Conservation (phyloP, 2,888 invertebrate species). For the Lamproptera curius region DNA sequence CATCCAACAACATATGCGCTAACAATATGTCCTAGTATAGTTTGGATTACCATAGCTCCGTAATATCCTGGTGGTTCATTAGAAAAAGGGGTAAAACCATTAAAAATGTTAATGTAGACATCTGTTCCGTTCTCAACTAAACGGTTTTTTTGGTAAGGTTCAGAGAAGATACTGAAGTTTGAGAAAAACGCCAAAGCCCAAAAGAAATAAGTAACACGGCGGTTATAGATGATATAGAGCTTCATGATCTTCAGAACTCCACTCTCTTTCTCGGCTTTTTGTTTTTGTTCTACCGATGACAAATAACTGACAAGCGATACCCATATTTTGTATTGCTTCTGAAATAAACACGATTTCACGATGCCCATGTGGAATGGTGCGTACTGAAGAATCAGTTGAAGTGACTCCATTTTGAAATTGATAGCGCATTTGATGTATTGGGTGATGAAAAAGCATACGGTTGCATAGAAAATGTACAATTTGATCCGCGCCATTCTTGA, state of each 20-base stretch:
- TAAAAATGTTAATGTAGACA: slow-evolving; percentile 45
- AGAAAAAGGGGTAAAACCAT: slow-evolving; percentile 47
- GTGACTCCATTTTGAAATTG: slow-evolving; percentile 33
- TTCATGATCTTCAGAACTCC: slow-evolving; percentile 31
- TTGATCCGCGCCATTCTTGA: slow-evolving; percentile 34
- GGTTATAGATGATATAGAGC: slow-evolving; percentile 40
- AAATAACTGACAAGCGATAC: slow-evolving; percentile 41
- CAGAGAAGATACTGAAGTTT: slow-evolving; percentile 45
- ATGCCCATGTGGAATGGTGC: slow-evolving; percentile 56
- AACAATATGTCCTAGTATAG: slow-evolving; percentile 43
- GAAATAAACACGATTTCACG: slow-evolving; percentile 44
- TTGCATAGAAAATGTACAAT: slow-evolving; percentile 36
- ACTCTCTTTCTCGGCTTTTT: slow-evolving; percentile 32
- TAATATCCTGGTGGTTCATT: slow-evolving; percentile 51
- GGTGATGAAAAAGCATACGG: slow-evolving; percentile 43
- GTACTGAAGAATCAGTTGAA: slow-evolving; percentile 46
- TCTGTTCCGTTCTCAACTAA: slow-evolving; percentile 41
- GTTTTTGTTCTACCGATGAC: slow-evolving; percentile 40
- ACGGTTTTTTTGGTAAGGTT: slow-evolving; percentile 49
- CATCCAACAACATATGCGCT: slow-evolving; percentile 48
- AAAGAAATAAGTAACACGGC: slow-evolving; percentile 48
- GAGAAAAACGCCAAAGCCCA: slow-evolving; percentile 44
- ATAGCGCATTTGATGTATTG: slow-evolving; percentile 48
- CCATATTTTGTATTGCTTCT: slow-evolving; percentile 45
- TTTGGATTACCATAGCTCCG: slow-evolving; percentile 45